Evolutionary conservation across 1,140 invertebrate genomes (phyloP).

Genomic region (Drosophila nannoptera): DNA sequence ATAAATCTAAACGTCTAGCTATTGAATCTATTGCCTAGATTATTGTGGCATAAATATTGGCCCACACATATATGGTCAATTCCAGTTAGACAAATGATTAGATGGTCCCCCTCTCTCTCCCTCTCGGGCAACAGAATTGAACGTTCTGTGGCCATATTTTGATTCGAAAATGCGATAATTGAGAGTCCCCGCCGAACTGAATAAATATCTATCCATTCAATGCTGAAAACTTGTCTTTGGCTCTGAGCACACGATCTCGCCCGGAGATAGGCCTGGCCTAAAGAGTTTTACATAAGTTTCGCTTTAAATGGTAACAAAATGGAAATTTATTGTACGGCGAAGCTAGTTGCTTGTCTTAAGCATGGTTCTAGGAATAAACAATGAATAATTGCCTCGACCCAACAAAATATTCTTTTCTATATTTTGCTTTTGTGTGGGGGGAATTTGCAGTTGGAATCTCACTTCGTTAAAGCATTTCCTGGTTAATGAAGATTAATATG

Average conservation of each 20-base stretch:
- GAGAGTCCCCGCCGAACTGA: conserved; percentile 19
- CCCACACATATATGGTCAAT: conserved; percentile 49
- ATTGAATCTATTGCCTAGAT: conserved; percentile 33
- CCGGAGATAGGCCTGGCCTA: neutral
- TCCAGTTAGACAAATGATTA: conserved; percentile 50
- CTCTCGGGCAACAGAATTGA: conserved; percentile 5
- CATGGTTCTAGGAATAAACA: neutral
- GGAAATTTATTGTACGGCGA: conserved; percentile 9
- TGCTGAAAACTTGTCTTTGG: conserved; percentile 1
- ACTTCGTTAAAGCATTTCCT: no score
- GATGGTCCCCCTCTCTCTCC: conserved; percentile 1
- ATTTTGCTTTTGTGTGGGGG: neutral
- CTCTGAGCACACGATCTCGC: conserved; percentile 16
- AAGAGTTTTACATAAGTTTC: neutral
- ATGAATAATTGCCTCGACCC: neutral
- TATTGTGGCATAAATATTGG: conserved; percentile 46
- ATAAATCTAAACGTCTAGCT: conserved; percentile 39
- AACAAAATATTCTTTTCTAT: neutral
- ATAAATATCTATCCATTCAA: conserved; percentile 16
- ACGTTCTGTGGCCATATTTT: conserved; percentile 28
- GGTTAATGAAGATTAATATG: neutral
- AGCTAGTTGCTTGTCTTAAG: neutral
- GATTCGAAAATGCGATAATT: conserved; percentile 39
- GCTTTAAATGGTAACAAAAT: conserved; percentile 12
- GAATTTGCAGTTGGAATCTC: no score